phyloP scores from a whole-genome alignment of 2,888 invertebrate species.

The Hoplodrina ambigua region DNA sequence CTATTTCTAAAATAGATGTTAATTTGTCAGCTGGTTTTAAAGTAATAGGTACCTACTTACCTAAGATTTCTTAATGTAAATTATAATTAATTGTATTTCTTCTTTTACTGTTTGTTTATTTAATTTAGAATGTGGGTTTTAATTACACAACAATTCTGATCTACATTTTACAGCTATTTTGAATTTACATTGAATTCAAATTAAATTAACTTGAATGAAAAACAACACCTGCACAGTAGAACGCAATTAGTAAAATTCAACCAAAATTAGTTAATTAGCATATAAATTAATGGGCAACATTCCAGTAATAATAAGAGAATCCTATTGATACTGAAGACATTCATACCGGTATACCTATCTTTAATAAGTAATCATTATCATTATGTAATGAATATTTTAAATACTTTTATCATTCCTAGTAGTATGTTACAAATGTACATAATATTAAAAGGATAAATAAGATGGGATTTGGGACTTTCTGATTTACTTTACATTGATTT shows the following conservation, averaged over 20 bases:
- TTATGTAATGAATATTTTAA: conserved; percentile 1
- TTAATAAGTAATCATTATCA: conserved; percentile 8
- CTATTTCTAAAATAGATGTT: neutral
- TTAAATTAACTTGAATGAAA: neutral
- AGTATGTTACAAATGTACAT: neutral
- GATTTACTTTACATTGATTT: neutral
- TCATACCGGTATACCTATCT: neutral
- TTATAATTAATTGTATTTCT: neutral
- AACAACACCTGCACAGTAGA: neutral
- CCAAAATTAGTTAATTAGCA: neutral
- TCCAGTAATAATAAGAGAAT: neutral
- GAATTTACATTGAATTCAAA: too few relatives aligned
- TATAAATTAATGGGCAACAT: conserved; percentile 14
- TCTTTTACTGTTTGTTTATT: neutral
- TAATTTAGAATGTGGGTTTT: conserved; percentile 6
- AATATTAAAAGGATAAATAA: neutral
- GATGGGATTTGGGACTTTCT: neutral
- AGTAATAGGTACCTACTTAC: neutral
- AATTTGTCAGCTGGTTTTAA: neutral
- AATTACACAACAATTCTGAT: conserved; percentile 15
- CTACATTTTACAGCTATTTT: conserved; percentile 1
- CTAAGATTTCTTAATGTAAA: neutral
- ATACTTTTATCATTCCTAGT: neutral
- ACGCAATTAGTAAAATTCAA: conserved; percentile 1
- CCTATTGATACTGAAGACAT: neutral